phyloP scores from a whole-genome alignment of 2,888 invertebrate genomes.

The Cecidostiba fungosa region DNA sequence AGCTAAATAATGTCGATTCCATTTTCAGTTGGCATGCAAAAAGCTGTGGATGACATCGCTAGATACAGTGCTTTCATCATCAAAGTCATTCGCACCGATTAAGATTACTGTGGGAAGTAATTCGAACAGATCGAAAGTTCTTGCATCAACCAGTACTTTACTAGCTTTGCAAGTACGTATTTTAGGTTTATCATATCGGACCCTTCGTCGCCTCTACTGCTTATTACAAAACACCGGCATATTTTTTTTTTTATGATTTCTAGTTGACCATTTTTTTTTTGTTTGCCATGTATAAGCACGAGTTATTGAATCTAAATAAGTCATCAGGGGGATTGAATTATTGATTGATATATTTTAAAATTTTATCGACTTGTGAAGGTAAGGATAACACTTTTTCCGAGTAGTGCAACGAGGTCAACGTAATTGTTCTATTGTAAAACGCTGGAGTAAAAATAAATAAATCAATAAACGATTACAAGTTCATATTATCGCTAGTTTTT shows the following conservation, averaged over 20 bases:
- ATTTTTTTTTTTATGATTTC: too few relatives aligned
- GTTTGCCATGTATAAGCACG: too few relatives aligned
- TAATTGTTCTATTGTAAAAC: not conserved
- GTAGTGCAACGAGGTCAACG: too few relatives aligned
- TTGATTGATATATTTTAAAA: not conserved
- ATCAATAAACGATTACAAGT: not conserved
- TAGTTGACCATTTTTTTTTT: too few relatives aligned
- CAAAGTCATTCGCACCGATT: conserved; percentile 46
- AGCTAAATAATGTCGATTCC: conserved; percentile 42
- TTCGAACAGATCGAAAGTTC: conserved; percentile 44
- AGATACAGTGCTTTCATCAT: conserved; percentile 51
- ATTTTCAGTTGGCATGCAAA: conserved; percentile 64
- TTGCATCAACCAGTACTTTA: conserved; percentile 50
- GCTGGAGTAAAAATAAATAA: not conserved
- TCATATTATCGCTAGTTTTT: not conserved
- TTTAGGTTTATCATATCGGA: conserved; percentile 39
- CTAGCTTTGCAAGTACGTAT: conserved; percentile 61
- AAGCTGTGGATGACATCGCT: conserved; percentile 63
- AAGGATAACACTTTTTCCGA: too few relatives aligned
- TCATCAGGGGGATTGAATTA: not conserved
- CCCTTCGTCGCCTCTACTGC: not conserved
- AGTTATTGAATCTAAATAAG: too few relatives aligned
- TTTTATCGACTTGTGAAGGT: too few relatives aligned
- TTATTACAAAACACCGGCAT: too few relatives aligned
- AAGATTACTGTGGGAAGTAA: conserved; percentile 50